Base-by-base conservation (phyloP, 1,140 invertebrate species). In the Colletes latitarsis region DNA sequence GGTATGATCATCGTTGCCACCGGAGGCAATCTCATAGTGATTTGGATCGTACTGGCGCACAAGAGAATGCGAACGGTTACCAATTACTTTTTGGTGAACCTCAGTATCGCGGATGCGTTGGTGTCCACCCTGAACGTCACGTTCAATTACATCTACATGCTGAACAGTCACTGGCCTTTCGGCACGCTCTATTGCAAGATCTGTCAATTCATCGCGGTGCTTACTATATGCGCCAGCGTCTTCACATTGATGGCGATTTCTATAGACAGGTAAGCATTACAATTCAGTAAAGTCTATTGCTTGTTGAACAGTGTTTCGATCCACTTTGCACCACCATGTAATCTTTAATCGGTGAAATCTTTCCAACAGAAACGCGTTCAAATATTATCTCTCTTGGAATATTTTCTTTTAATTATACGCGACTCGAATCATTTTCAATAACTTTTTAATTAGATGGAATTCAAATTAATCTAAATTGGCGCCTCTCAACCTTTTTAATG, bases 161-260 rank as follows among this genome's bases (percentile, higher is more conserved):
- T 99, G 85, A 96, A 97, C 89, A 95, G 95, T 17, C 95, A 98
- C 92, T 99, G 98, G 98, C 97, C 97, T 8, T 99, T 99, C 88
- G 98, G 98, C 0, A 95, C 95, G 64, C 93, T 97, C 75, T 99
- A 98, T 92, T 99, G 98, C 95, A 99, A 98, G 94, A 96, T 99
- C 86, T 96, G 96, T 81, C 97, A 98, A 93, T 99, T 99, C 93
- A 96, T 99, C 57, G 96, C 98, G 0, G 96, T 98, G 2, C 95
- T 98, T 49, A 98, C 98, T 63, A 97, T 99, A 82, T 96, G 96
- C 74, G 98, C 97, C 1, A 98, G 97, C 57, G 98, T 99, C 43
- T 98, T 99, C 92, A 99, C 98, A 0, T 95, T 99, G 58, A 98
- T 99, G 96, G 98, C 98, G 74, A 99, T 99, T 84, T 98, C 98